Percentiles rank a stretch among this genome's conserved stretches.
phyloP scores from a whole-genome alignment of 2,797 vertebrate species.

The Anguilla obscura region DNA sequence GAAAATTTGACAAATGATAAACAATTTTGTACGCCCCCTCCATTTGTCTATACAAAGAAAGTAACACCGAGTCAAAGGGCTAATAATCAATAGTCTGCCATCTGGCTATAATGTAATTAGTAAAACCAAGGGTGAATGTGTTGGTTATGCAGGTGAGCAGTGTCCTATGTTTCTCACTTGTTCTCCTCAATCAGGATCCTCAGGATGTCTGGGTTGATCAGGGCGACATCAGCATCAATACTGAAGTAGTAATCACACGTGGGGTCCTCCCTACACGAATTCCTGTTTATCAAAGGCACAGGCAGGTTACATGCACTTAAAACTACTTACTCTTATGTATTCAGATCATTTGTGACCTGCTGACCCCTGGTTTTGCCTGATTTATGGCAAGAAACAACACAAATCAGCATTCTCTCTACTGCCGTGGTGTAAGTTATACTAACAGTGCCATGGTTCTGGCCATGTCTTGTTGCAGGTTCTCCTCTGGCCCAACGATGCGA shows the following conservation, averaged over 20 bases:
- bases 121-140: not conserved
- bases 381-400: too few relatives aligned
- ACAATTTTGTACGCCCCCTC: not conserved
- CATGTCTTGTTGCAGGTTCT: conserved; percentile 74
- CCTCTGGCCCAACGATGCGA: conserved; percentile 81
- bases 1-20: too few relatives aligned
- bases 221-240: conserved; percentile 78
- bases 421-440: conserved; percentile 48
- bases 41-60: too few relatives aligned
- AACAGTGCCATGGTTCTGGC: conserved; percentile 85
- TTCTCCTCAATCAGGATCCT: conserved; percentile 83
- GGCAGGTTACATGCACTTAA: conserved; percentile 33
- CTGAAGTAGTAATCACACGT: conserved; percentile 85
- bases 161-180: conserved; percentile 61
- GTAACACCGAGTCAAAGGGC: too few relatives aligned
- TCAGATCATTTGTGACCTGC: not conserved
- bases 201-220: conserved; percentile 76
- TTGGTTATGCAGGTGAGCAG: not conserved
- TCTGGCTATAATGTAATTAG: not conserved
- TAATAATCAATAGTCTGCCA: not conserved
- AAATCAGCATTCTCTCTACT: not conserved
- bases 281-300: conserved; percentile 61
- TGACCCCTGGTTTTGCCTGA: too few relatives aligned
- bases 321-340: conserved; percentile 21
- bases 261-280: conserved; percentile 73